Evolutionary conservation across 2,113 vertebrate genomes (phyloP).

Genomic region (Oryzias melastigma): DNA sequence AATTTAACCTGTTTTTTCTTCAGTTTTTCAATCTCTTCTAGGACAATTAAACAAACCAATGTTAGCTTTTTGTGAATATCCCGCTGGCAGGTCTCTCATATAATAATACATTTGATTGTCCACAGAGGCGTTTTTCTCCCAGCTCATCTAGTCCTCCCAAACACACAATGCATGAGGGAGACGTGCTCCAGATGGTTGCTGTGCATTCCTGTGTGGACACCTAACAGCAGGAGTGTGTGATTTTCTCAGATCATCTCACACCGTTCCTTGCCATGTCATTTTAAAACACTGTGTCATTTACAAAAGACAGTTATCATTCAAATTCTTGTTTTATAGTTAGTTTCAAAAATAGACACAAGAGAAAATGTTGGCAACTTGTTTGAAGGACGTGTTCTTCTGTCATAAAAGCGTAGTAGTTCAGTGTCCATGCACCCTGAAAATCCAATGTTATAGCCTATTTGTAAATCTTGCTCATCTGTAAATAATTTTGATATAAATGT

Average conservation of each 20-base stretch:
- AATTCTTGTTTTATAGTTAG: too few species aligned
- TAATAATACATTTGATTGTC: slow-evolving; percentile 7
- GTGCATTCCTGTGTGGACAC: slow-evolving; percentile 25
- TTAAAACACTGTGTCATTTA: too few species aligned
- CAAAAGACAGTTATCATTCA: too few species aligned
- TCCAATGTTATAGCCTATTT: neutral
- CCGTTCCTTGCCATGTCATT: too few species aligned
- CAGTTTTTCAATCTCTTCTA: neutral
- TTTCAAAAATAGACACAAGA: too few species aligned
- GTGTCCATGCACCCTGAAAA: neutral
- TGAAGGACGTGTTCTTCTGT: too few species aligned
- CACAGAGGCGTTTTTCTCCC: neutral
- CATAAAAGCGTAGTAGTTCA: neutral
- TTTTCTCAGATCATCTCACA: slow-evolving; percentile 2
- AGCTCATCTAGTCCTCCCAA: slow-evolving; percentile 4
- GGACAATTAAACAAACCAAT: neutral
- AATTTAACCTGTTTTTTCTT: slow-evolving; percentile 1
- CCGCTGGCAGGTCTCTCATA: slow-evolving; percentile 15
- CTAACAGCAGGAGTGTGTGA: slow-evolving; percentile 15
- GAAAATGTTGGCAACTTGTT: too few species aligned
- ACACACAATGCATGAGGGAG: slow-evolving; percentile 4
- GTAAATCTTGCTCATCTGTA: neutral
- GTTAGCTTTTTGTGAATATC: slow-evolving; percentile 13
- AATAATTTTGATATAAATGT: neutral
- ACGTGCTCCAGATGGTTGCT: slow-evolving; percentile 9